These are phyloP conservation scores for Aphelocoma coerulescens DNA, from an alignment of 2,113 vertebrate species.

Conservation along the genomic window DNA sequence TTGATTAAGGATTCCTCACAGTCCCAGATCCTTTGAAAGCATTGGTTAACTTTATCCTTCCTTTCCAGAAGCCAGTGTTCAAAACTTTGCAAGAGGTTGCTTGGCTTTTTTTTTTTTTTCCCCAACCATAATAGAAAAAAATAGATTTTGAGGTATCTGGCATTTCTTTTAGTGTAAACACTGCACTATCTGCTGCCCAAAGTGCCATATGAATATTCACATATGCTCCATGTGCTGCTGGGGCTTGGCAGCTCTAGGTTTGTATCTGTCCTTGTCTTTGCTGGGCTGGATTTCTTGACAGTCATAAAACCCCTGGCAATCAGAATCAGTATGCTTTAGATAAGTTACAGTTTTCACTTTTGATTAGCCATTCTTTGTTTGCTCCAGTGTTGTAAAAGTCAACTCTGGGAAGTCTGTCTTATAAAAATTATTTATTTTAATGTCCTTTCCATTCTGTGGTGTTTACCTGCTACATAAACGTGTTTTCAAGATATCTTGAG, in stretches of 20 bases:
- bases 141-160: neutral
- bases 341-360: constrained; percentile 22
- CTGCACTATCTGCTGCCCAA: neutral
- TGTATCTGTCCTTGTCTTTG: constrained; percentile 16
- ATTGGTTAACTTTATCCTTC: neutral
- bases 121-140: neutral
- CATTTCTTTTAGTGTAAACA: neutral
- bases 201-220: neutral
- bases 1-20: neutral
- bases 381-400: neutral
- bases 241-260: constrained; percentile 24
- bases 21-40: neutral
- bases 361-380: constrained; percentile 24
- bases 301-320: neutral
- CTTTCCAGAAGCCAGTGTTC: constrained; percentile 2
- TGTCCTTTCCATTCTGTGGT: neutral
- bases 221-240: constrained; percentile 36
- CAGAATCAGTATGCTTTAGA: neutral
- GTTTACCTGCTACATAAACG: neutral
- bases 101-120: neutral
- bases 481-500: constrained; percentile 4
- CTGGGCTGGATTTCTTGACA: constrained; percentile 22
- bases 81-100: neutral
- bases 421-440: neutral
- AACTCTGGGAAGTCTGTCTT: neutral